phyloP scores from a whole-genome alignment of 2,113 vertebrate genomes.

The Amphiprion percula region DNA sequence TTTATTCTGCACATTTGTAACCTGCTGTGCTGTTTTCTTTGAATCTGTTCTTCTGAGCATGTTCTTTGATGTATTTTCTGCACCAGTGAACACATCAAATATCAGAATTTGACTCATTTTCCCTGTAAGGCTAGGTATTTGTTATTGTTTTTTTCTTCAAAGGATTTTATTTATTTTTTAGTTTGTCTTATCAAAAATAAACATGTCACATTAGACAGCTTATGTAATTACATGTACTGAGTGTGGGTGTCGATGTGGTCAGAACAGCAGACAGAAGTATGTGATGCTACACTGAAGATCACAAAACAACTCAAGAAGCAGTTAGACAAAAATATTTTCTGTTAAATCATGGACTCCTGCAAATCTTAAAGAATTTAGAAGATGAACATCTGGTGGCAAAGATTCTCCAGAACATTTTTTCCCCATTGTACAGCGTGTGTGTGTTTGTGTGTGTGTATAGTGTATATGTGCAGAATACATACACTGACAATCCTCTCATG shows the following conservation, averaged over 20 bases:
- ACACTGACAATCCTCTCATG: conserved; percentile 84
- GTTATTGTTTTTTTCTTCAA: not conserved
- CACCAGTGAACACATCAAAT: conserved; percentile 31
- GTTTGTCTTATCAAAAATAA: not conserved
- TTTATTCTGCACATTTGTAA: conserved; percentile 20
- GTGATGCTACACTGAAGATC: conserved; percentile 7
- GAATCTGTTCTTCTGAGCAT: not conserved
- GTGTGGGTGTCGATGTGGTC: conserved; percentile 12
- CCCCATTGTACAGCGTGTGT: not conserved
- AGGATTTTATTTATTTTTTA: too few species aligned
- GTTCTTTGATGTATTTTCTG: conserved; percentile 41
- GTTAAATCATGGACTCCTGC: not conserved
- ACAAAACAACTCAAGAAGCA: conserved; percentile 3
- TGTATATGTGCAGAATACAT: conserved; percentile 57
- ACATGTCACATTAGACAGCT: conserved; percentile 2
- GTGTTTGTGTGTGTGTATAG: conserved; percentile 1
- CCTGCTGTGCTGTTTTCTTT: not conserved
- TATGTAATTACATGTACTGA: not conserved
- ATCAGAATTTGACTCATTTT: not conserved
- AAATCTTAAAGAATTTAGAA: not conserved
- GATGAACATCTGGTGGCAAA: not conserved
- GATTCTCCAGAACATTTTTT: not conserved
- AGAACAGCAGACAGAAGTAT: conserved; percentile 7
- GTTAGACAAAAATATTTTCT: not conserved
- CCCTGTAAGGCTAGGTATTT: not conserved